A percentile compares a stretch with the other conserved stretches of the same genome.
Evolutionary conservation across 1,140 invertebrate species (phyloP).

Genomic region (Drosophila willistoni): DNA sequence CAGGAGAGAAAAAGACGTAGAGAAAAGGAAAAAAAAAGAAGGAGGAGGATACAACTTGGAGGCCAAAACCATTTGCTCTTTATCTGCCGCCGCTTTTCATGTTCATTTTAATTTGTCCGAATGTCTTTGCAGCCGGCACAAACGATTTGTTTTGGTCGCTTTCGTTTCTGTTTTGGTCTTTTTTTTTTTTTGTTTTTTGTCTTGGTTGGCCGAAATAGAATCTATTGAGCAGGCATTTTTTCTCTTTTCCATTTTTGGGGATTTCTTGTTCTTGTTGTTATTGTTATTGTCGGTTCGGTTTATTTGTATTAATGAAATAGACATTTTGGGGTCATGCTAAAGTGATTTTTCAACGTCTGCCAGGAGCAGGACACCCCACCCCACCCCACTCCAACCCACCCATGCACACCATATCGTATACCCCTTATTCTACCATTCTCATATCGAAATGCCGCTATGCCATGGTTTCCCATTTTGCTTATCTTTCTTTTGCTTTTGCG

Average conservation of each 20-base stretch:
- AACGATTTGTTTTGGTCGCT: conserved; percentile 74
- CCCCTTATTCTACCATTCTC: conserved; percentile 30
- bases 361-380: conserved; percentile 38
- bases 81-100: conserved; percentile 71
- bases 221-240: conserved; percentile 12
- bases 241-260: not conserved
- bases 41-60: not conserved
- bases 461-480: conserved; percentile 50
- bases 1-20: not conserved
- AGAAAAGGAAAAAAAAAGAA: not conserved
- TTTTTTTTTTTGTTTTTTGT: conserved; percentile 21
- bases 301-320: conserved; percentile 83
- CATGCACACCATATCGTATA: conserved; percentile 1
- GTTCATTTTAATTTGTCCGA: conserved; percentile 79
- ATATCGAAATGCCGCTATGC: conserved; percentile 20
- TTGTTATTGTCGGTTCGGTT: conserved; percentile 50
- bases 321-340: conserved; percentile 82
- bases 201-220: not conserved
- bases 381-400: conserved; percentile 8
- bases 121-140: conserved; percentile 71
- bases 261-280: conserved; percentile 2
- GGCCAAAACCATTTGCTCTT: conserved; percentile 48
- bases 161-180: conserved; percentile 36
- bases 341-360: conserved; percentile 82
- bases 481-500: conserved; percentile 39